Base-by-base conservation (phyloP, 2,888 invertebrate species). In the Chironomus tentans region DNA sequence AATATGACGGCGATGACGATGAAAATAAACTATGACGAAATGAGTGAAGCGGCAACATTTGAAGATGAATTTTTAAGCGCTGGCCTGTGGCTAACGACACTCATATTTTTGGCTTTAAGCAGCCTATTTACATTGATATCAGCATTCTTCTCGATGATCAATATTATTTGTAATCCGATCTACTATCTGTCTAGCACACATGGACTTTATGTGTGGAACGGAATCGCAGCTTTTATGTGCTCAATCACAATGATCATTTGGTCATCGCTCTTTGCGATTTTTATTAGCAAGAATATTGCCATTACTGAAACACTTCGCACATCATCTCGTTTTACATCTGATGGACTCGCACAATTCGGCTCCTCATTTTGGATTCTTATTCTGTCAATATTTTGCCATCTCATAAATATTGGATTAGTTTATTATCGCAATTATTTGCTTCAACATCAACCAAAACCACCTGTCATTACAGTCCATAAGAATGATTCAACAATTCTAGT, bases 121-220 rank as follows among this genome's bases (percentile, higher is more conserved):
- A 84, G 87, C 61, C 78, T 85, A 2, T 85, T 88, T 78, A 85
- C 86, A 0, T 80, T 86, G 70, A 78, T 85, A 15, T 82, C 85
- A 2, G 81, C 85, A 12, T 81, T 84, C 1, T 85, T 89, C 80
- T 84, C 88, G 13, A 80, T 88, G 10, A 85, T 87, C 80, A 90
- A 90, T 81, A 85, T 87, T 2, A 85, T 86, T 56, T 85, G 85
- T 12, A 88, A 87, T 80, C 90, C 90, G 3, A 2, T 18, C 24
- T 22, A 18, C 3, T n/a, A 15, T 24, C 78, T 80, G 77, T 79
- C 79, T 7, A 80, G 79, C 62, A 78, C 80, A 18, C 83, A 85
- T 77, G 89, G 89, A 2, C 82, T 90, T 10, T 89, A 87, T 79
- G 80, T 88, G 13, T 90, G 88, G 86, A 89, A 89, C 80, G 83